Evolutionary conservation across 2,888 invertebrate genomes (phyloP).

Genomic region (Tenthredo distinguenda): DNA sequence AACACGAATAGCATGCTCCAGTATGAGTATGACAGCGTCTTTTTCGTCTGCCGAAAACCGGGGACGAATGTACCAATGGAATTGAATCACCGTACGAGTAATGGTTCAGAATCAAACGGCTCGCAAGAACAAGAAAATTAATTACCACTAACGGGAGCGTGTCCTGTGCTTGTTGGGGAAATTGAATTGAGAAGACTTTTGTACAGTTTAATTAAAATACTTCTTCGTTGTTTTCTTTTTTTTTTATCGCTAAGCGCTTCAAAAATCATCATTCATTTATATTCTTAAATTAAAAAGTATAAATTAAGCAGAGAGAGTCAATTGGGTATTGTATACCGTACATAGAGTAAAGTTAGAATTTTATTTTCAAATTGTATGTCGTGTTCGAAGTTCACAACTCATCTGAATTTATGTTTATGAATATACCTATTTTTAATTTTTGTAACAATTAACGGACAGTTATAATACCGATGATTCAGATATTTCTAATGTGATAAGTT

Average conservation of each 20-base stretch:
- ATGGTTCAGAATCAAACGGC: slow-evolving; percentile 71
- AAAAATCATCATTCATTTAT: not conserved
- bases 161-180: slow-evolving; percentile 29
- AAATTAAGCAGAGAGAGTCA: not conserved
- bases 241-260: not conserved
- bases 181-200: slow-evolving; percentile 6
- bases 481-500: not conserved
- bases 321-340: not conserved
- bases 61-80: slow-evolving; percentile 6
- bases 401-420: not conserved
- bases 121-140: slow-evolving; percentile 68
- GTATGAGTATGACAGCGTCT: slow-evolving; percentile 94
- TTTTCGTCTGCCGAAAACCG: slow-evolving; percentile 94
- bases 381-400: not conserved
- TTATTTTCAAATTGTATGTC: not conserved
- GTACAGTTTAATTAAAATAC: not conserved
- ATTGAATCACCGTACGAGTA: slow-evolving; percentile 57
- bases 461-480: not conserved
- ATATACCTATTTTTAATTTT: not conserved
- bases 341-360: not conserved
- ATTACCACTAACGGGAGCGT: not conserved
- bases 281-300: not conserved
- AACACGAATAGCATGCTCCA: slow-evolving; percentile 96
- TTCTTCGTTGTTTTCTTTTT: not conserved
- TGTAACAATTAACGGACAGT: not conserved